Percentiles rank a stretch among this genome's conserved stretches.
phyloP scores from a whole-genome alignment of 2,113 vertebrate species.

The Lampris megalopsis region DNA sequence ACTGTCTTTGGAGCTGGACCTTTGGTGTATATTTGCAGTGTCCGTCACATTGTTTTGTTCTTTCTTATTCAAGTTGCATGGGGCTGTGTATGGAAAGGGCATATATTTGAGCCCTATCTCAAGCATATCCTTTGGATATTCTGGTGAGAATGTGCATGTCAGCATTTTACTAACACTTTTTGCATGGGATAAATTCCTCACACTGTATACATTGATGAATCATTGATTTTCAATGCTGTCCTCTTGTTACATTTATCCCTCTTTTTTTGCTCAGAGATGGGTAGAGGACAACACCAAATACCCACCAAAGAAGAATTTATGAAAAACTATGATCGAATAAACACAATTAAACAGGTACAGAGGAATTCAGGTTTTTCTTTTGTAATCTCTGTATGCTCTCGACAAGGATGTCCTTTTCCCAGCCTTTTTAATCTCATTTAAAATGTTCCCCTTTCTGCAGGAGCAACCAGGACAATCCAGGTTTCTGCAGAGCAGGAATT shows the following conservation, averaged over 20 bases:
- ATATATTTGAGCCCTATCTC: conserved; percentile 99
- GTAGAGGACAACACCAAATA: conserved; percentile 95
- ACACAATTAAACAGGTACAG: conserved; percentile 90
- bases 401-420: neutral
- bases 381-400: neutral
- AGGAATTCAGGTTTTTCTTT: neutral
- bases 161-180: neutral
- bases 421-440: neutral
- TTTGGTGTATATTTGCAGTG: neutral
- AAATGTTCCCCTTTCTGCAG: conserved; percentile 67
- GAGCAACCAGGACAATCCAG: conserved; percentile 87
- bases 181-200: neutral
- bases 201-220: neutral
- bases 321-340: conserved; percentile 90
- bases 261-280: conserved; percentile 87
- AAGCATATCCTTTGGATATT: conserved; percentile 99
- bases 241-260: neutral
- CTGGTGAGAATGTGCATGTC: conserved; percentile 81
- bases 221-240: neutral
- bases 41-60: conserved; percentile 56
- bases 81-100: conserved; percentile 98
- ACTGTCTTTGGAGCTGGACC: neutral
- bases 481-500: conserved; percentile 93
- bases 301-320: conserved; percentile 93
- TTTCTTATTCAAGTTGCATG: conserved; percentile 91